Conservation (phyloP, 2,888 invertebrate genomes). For the Fissipunctia ypsillon region DNA sequence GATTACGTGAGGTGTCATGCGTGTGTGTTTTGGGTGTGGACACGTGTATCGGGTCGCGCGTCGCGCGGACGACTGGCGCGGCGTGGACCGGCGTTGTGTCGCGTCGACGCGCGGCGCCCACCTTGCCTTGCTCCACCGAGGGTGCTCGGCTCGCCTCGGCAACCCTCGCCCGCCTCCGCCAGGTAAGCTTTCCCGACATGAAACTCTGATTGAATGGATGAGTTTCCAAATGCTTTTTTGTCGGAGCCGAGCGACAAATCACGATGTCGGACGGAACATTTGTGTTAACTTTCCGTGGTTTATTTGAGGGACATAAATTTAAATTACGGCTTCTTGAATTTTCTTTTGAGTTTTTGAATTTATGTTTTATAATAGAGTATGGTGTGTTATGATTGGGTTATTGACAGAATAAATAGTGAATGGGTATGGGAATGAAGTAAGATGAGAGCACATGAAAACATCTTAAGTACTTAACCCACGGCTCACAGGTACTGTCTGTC, state of each 20-base stretch:
- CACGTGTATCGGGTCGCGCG: constrained; percentile 72
- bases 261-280: constrained; percentile 63
- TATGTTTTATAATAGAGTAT: constrained; percentile 18
- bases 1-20: constrained; percentile 72
- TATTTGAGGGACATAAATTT: constrained; percentile 61
- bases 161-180: constrained; percentile 76
- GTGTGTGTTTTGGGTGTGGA: constrained; percentile 58
- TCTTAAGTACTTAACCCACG: background rate
- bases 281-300: constrained; percentile 63
- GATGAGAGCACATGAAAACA: background rate
- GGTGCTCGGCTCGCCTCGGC: constrained; percentile 71
- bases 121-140: constrained; percentile 71
- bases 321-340: constrained; percentile 54
- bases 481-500: background rate
- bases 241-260: constrained; percentile 65
- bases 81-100: constrained; percentile 44
- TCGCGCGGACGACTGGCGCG: constrained; percentile 80
- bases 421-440: background rate
- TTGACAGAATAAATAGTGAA: background rate
- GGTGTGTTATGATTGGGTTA: constrained; percentile 12
- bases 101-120: constrained; percentile 67
- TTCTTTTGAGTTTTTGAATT: constrained; percentile 31
- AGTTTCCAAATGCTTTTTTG: constrained; percentile 68
- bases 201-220: constrained; percentile 73
- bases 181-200: constrained; percentile 74